A percentile compares a stretch with the other conserved stretches of the same genome.
Evolutionary conservation across 2,113 vertebrate species (phyloP).

Genomic region (Actenoides lindsayi): DNA sequence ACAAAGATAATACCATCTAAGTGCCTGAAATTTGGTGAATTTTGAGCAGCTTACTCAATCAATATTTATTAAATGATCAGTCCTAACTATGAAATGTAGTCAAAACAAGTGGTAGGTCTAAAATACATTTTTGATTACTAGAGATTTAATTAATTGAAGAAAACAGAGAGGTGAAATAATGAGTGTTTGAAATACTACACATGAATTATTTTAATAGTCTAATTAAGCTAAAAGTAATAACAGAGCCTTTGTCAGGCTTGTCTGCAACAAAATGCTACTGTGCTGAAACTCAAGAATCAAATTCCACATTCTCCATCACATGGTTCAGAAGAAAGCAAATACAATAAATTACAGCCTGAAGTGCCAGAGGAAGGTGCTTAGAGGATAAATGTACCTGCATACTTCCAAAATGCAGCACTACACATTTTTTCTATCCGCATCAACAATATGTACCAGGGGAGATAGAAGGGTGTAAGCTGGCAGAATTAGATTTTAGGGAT

Average conservation of each 20-base stretch:
- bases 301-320: background rate
- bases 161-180: slow-evolving; percentile 15
- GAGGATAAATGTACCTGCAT: background rate
- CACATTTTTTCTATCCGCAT: rapidly evolving
- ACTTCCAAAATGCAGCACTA: background rate
- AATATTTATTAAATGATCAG: background rate
- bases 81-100: background rate
- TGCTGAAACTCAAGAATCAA: background rate
- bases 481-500: background rate
- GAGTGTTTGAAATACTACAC: background rate
- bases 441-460: background rate
- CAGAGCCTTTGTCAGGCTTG: background rate
- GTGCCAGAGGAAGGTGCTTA: background rate
- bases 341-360: background rate
- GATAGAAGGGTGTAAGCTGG: background rate
- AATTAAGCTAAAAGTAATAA: slow-evolving; percentile 14
- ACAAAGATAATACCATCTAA: background rate
- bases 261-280: background rate
- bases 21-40: background rate
- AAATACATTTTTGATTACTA: slow-evolving; percentile 3
- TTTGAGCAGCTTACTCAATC: background rate
- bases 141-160: slow-evolving; percentile 16
- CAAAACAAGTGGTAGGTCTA: background rate
- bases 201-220: background rate
- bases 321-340: background rate